Evolutionary conservation across 2,113 vertebrate species (phyloP), one percentile per base, ranked within the genome.

Genomic region (Rhabdomys dilectus): DNA sequence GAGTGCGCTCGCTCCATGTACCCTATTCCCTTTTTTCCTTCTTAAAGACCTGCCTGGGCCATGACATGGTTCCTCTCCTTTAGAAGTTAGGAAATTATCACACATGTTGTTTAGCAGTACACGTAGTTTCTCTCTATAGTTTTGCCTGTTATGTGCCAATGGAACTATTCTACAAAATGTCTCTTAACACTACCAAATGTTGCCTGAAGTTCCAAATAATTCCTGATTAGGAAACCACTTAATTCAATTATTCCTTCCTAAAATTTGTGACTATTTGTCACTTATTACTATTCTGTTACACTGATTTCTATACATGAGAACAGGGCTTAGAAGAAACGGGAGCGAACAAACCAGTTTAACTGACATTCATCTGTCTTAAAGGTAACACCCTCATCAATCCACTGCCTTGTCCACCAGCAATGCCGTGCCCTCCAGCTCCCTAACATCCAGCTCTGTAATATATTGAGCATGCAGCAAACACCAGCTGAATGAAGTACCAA

Each of bases 31-130:
- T 42, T 75, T 42, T 45, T 11, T 56, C 39, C 72, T 66, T 60
- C 81, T 45, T 72, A 56, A 86, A 89, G 78, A 42, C 78, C 29
- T 92, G 73, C 56, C 72, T 92, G 45, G 85, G 53, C 78, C 81
- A 15, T 60, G 26, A 66, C 2, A 2, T 29, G 48, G 89, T 39
- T 66, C 58, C 77, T 58, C 64, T 92, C 88, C 73, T 85, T 42
- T 51, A 56, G 17, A 94, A 73, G 13, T 34, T 42, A 84, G 56
- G 22, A 82, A 86, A 16, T 48, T 73, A 53, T 45, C 24, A 31
- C 48, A 39, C n/a, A n/a, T n/a, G 11, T 13, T 45, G 24, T 12
- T 58, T 16, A 88, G 31, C 82, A 93, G 48, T 39, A 58, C 13
- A 6, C 5, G 9, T 4, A 60, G 53, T 21, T 88, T 88, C 76